phyloP scores from a whole-genome alignment of 2,888 invertebrate species.

The Ariolimax columbianus region DNA sequence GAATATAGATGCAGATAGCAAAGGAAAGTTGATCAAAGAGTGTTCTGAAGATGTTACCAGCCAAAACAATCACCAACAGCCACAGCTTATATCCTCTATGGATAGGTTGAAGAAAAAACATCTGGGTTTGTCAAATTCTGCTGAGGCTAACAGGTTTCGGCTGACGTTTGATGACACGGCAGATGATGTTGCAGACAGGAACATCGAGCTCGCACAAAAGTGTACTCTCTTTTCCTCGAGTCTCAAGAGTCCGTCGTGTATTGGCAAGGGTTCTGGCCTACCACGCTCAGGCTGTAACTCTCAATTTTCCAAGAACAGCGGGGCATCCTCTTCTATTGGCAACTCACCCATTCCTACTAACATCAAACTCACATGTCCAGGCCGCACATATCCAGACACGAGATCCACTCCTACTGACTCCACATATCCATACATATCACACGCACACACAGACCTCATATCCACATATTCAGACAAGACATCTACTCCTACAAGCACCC shows the following conservation, averaged over 20 bases:
- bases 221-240: not conserved
- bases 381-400: too few relatives aligned
- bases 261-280: conserved; percentile 34
- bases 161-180: conserved; percentile 41
- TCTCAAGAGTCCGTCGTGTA: conserved; percentile 29
- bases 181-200: not conserved
- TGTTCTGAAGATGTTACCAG: not conserved
- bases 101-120: conserved; percentile 31
- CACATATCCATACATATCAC: too few relatives aligned
- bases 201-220: too few relatives aligned
- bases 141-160: conserved; percentile 3
- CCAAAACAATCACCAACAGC: not conserved
- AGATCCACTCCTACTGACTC: not conserved
- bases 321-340: too few relatives aligned
- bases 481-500: not conserved
- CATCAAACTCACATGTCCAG: too few relatives aligned
- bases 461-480: not conserved
- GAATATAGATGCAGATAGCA: not conserved
- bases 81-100: not conserved
- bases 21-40: not conserved
- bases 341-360: too few relatives aligned
- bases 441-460: not conserved
- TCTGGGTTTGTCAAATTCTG: conserved; percentile 27
- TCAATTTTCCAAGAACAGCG: not conserved
- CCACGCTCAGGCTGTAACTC: not conserved